These are phyloP conservation scores for Caenorhabditis drosophilae DNA, from an alignment of 2,888 invertebrate species.

Conservation along the genomic window DNA sequence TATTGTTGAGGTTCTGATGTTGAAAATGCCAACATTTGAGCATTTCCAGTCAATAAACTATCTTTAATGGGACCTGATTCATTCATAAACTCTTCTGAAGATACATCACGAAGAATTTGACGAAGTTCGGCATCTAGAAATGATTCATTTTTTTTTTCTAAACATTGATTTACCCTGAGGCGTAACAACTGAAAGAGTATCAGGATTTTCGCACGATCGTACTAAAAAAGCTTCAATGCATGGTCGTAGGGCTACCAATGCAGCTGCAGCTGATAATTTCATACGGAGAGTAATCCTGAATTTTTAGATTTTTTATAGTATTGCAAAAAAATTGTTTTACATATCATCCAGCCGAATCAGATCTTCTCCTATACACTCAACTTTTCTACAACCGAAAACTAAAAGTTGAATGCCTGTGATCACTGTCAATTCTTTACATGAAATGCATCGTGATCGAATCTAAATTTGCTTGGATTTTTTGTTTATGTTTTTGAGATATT, in stretches of 20 bases:
- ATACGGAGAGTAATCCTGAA: conserved; percentile 83
- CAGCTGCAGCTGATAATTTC: conserved; percentile 80
- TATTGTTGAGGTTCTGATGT: background rate
- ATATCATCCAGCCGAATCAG: conserved; percentile 87
- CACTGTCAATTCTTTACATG: conserved; percentile 95
- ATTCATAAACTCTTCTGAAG: conserved; percentile 28
- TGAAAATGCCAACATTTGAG: conserved; percentile 1
- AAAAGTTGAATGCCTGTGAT: conserved; percentile 89
- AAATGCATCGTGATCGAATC: conserved; percentile 90
- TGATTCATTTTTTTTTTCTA: too few relatives aligned
- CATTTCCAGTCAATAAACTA: conserved; percentile 31
- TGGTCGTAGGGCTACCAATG: conserved; percentile 84
- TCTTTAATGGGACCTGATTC: conserved; percentile 31
- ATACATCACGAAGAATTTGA: conserved; percentile 36
- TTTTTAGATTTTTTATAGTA: background rate
- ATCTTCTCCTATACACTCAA: conserved; percentile 78
- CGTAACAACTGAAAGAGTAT: conserved; percentile 7
- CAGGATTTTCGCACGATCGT: conserved; percentile 41
- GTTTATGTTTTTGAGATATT: too few relatives aligned
- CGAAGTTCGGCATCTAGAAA: conserved; percentile 27
- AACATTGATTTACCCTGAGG: too few relatives aligned
- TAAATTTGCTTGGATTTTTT: too few relatives aligned
- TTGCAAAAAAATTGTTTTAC: conserved; percentile 23
- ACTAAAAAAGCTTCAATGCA: conserved; percentile 80
- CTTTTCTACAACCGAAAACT: conserved; percentile 87